Evolutionary conservation across 2,888 invertebrate species (phyloP).

Genomic region (Pterobdella sp.): DNA sequence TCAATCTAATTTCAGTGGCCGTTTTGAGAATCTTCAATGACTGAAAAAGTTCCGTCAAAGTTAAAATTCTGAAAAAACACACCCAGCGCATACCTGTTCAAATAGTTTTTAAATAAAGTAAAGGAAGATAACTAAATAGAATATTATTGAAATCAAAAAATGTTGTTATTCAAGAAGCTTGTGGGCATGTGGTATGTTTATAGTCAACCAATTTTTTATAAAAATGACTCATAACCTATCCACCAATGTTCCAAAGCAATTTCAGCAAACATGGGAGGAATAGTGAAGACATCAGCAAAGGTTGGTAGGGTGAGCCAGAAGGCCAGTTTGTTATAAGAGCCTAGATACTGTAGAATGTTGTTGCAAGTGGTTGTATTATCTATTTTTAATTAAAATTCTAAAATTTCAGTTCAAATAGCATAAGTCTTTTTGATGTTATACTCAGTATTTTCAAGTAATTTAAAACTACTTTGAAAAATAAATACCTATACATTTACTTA

Average conservation of each 20-base stretch:
- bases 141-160: not conserved
- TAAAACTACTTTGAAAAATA: too few relatives aligned
- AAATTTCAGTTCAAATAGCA: too few relatives aligned
- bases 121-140: not conserved
- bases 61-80: conserved; percentile 16
- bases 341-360: conserved; percentile 17
- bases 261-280: conserved; percentile 18
- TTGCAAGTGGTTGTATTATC: too few relatives aligned
- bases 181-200: not conserved
- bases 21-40: conserved; percentile 14
- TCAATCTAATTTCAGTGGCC: conserved; percentile 13
- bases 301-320: conserved; percentile 15
- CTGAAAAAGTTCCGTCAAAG: conserved; percentile 18
- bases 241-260: conserved; percentile 10
- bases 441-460: too few relatives aligned
- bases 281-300: conserved; percentile 23
- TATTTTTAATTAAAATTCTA: too few relatives aligned
- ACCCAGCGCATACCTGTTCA: conserved; percentile 17
- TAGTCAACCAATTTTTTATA: too few relatives aligned
- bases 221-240: conserved; percentile 15
- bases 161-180: not conserved
- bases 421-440: too few relatives aligned
- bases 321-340: conserved; percentile 17
- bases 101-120: not conserved
- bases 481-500: too few relatives aligned